Conservation (phyloP, 2,113 vertebrate species). For the Melospiza georgiana region DNA sequence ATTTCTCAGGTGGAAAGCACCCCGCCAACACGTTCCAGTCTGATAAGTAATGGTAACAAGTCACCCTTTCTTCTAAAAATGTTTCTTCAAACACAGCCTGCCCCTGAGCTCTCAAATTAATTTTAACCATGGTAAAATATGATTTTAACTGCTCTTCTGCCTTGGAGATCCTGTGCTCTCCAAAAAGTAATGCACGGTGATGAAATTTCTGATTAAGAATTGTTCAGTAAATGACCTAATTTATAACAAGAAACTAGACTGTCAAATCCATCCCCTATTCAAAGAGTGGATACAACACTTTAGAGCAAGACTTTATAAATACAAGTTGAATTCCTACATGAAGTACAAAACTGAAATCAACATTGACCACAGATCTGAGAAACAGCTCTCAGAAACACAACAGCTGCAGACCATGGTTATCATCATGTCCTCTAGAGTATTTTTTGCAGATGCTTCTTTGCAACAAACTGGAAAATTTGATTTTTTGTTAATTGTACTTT, state of each 20-base stretch:
- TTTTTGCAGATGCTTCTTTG: slow-evolving; percentile 41
- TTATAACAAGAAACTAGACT: neutral
- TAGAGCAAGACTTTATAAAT: neutral
- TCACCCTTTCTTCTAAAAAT: neutral
- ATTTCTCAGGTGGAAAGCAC: slow-evolving; percentile 39
- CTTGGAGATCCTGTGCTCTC: neutral
- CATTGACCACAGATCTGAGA: neutral
- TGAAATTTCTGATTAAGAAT: neutral
- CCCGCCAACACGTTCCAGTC: neutral
- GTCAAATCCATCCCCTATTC: neutral
- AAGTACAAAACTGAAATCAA: neutral
- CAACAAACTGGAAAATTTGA: slow-evolving; percentile 35
- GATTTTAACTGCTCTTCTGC: neutral
- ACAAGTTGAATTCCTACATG: neutral
- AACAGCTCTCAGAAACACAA: neutral
- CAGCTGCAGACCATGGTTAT: slow-evolving; percentile 30
- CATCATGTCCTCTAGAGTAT: neutral
- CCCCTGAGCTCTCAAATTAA: neutral
- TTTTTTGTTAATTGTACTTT: slow-evolving; percentile 40
- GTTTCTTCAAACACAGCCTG: neutral
- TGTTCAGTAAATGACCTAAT: neutral
- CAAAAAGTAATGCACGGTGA: neutral
- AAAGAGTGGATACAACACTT: neutral
- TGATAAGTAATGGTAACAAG: neutral
- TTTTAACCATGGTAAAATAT: neutral